Base-by-base conservation (phyloP, 1,140 invertebrate genomes). In the Campodea augens region DNA sequence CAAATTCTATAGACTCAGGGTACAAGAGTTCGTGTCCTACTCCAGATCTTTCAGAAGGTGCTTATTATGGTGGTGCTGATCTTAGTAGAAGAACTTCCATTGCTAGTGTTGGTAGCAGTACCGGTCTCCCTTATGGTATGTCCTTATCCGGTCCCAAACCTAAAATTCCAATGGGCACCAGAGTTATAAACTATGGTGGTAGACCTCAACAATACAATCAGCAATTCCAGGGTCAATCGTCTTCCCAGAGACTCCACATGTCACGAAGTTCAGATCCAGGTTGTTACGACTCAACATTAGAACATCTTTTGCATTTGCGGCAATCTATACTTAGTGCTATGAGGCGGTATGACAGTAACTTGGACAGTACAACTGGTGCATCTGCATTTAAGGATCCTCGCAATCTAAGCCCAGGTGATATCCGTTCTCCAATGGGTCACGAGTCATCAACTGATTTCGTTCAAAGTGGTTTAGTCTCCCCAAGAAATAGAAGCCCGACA, bases 1-100 rank as follows among this genome's bases (percentile, higher is more conserved):
- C 60, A 18, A 64, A 61, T 48, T 63, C 61, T 15, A 56, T 64
- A 20, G 62, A 64, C 47, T 60, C 57, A 39, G 62, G 62, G 3
- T 64, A 64, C 50, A 64, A 64, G 45, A 64, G 62, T 40, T 56
- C 59, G 7, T 64, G 60, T 49, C 61, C 61, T 4, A 64, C 62
- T 1, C 62, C 62, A 0, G 62, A 64, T 22, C 53, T 60, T 18
- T 51, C 58, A 13, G 61, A 62, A 40, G 41, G 18, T 18, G 10
- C 46, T 13, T 36, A 25, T 15, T 49, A 46, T 39, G 42, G 42
- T 23, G 22, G 3, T 2, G 43, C 44, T n/a, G 15, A n/a, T 19
- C n/a, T 21, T 4, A 49, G 19, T 13, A 49, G 40, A 39, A 37
- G 48, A 21, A 43, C 43, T 25, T 49, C 48, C 12, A 19, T 41